These are phyloP conservation scores for Silurus aristotelis DNA, from an alignment of 2,797 vertebrate genomes.

Conservation along the genomic window DNA sequence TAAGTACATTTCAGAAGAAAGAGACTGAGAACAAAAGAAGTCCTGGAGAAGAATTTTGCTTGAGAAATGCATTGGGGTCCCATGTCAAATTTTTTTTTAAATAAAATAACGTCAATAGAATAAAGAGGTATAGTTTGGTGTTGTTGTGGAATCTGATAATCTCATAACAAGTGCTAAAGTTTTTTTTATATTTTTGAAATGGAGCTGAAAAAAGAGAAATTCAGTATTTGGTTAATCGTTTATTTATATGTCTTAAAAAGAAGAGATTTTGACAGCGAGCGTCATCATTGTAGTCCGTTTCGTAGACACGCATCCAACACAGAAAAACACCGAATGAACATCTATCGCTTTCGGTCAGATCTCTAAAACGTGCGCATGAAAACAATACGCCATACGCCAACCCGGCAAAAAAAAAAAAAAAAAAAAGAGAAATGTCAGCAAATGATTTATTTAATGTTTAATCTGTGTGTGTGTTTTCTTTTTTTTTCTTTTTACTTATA, in stretches of 20 bases:
- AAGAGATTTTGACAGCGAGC: background rate
- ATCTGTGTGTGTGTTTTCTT: background rate
- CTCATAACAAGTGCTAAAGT: too few species aligned
- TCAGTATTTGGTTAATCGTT: too few species aligned
- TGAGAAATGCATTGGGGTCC: too few species aligned
- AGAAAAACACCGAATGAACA: background rate
- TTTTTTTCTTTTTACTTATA: background rate
- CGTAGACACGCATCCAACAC: background rate
- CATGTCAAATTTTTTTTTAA: too few species aligned
- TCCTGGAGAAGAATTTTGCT: too few species aligned
- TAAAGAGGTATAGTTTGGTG: too few species aligned
- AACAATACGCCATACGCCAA: background rate
- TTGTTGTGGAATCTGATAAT: too few species aligned
- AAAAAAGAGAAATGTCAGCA: background rate
- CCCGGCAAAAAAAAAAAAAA: too few species aligned
- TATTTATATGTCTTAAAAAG: too few species aligned
- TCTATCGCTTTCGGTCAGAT: background rate
- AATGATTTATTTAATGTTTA: conserved; percentile 20
- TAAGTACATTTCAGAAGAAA: background rate
- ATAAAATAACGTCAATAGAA: too few species aligned
- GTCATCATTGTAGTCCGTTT: background rate
- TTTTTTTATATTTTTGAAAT: too few species aligned
- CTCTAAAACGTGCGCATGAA: background rate
- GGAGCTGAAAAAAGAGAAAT: too few species aligned
- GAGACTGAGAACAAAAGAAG: background rate